These are phyloP conservation scores for Eublepharis macularius DNA, from an alignment of 2,113 vertebrate species.

Conservation along the genomic window DNA sequence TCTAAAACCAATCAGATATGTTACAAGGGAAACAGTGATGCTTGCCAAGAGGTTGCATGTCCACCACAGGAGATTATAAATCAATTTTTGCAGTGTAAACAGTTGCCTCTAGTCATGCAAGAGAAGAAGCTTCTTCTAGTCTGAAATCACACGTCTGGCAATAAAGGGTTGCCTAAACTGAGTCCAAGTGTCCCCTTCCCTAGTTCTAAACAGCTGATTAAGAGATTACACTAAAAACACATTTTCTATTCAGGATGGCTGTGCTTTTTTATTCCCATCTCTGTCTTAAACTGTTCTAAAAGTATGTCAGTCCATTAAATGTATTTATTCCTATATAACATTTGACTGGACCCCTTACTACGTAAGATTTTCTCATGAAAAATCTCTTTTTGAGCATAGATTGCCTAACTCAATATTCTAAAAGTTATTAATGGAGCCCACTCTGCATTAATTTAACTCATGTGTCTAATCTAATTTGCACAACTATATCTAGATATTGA, in stretches of 20 bases:
- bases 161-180: neutral
- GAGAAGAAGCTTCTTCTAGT: neutral
- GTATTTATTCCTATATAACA: neutral
- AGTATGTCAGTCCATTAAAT: neutral
- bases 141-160: neutral
- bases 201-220: neutral
- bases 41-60: neutral
- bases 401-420: neutral
- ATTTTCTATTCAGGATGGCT: neutral
- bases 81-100: neutral
- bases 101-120: neutral
- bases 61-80: neutral
- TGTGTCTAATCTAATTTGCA: neutral
- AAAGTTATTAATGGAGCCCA: neutral
- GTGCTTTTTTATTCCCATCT: neutral
- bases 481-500: neutral
- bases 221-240: neutral
- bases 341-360: neutral
- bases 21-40: neutral
- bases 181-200: neutral
- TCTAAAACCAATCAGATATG: neutral
- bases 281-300: neutral
- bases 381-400: neutral
- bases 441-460: neutral
- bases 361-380: neutral